A percentile compares a stretch with the other conserved stretches of the same genome.
These are phyloP conservation scores for Rhorus exstirpatorius DNA, from an alignment of 2,888 invertebrate species.

Conservation along the genomic window DNA sequence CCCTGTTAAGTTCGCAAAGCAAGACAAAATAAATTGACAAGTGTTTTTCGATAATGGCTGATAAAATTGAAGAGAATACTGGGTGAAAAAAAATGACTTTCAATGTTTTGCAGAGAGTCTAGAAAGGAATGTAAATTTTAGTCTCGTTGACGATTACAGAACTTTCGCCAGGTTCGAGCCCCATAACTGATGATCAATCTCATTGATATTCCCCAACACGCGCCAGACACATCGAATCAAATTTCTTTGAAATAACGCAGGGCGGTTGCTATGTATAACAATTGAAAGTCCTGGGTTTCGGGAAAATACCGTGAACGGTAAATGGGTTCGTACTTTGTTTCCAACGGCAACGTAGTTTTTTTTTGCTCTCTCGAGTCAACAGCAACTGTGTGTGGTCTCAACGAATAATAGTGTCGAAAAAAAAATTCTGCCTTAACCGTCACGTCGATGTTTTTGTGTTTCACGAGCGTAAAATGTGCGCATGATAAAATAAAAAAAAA, in stretches of 20 bases:
- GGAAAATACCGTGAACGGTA: slow-evolving; percentile 6
- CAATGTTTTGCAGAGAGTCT: background rate
- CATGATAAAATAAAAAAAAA: background rate
- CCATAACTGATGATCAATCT: background rate
- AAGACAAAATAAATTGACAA: too few relatives aligned
- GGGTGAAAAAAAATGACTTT: too few relatives aligned
- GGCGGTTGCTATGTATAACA: background rate
- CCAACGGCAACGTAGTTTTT: background rate
- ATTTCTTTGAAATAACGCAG: background rate
- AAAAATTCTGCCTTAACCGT: background rate
- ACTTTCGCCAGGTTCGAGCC: slow-evolving; percentile 8
- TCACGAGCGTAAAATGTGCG: background rate
- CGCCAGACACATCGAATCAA: background rate
- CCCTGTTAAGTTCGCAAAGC: too few relatives aligned
- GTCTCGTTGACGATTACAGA: background rate
- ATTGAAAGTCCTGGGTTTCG: slow-evolving; percentile 1
- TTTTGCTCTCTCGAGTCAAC: background rate
- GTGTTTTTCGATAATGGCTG: too few relatives aligned
- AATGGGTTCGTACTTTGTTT: slow-evolving; percentile 3
- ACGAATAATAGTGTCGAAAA: background rate
- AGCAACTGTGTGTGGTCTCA: too few relatives aligned
- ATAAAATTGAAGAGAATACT: too few relatives aligned
- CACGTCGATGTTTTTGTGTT: background rate
- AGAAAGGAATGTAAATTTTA: slow-evolving; percentile 1
- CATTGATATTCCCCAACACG: slow-evolving; percentile 19